Conservation (phyloP, 2,113 vertebrate genomes). For the Typhlomys cinereus region DNA sequence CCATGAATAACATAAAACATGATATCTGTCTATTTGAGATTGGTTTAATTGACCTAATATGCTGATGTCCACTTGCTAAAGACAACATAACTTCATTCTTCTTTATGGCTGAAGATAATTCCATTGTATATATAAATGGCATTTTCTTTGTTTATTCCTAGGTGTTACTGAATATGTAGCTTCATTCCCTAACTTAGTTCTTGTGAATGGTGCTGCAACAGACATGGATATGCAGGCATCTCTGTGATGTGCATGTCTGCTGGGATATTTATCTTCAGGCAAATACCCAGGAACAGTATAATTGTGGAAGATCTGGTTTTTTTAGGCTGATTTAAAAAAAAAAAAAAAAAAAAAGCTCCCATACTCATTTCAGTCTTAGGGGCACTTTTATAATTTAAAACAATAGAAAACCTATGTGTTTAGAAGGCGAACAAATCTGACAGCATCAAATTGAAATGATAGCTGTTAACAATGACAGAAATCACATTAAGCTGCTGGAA, state of each 20-base stretch:
- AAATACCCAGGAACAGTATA: background rate
- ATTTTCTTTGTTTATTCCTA: background rate
- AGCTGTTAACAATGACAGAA: background rate
- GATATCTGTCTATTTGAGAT: background rate
- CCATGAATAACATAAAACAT: background rate
- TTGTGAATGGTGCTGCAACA: too few relatives aligned
- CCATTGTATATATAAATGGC: background rate
- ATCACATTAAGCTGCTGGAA: background rate
- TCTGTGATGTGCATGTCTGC: background rate
- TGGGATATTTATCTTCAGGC: background rate
- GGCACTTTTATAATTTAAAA: constrained; percentile 39
- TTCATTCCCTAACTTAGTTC: background rate
- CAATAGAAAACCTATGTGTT: background rate
- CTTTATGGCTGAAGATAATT: background rate
- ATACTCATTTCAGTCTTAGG: background rate
- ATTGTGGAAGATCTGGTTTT: background rate
- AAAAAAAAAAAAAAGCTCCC: too few relatives aligned
- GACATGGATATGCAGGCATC: background rate
- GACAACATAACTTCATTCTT: background rate
- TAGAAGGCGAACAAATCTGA: background rate
- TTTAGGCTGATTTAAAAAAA: too few relatives aligned
- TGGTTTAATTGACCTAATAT: background rate
- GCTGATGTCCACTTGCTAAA: too few relatives aligned
- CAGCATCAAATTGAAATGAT: background rate
- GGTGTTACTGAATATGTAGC: background rate